These are phyloP conservation scores for Buphagus erythrorhynchus DNA, from an alignment of 2,797 vertebrate genomes.

Conservation along the genomic window DNA sequence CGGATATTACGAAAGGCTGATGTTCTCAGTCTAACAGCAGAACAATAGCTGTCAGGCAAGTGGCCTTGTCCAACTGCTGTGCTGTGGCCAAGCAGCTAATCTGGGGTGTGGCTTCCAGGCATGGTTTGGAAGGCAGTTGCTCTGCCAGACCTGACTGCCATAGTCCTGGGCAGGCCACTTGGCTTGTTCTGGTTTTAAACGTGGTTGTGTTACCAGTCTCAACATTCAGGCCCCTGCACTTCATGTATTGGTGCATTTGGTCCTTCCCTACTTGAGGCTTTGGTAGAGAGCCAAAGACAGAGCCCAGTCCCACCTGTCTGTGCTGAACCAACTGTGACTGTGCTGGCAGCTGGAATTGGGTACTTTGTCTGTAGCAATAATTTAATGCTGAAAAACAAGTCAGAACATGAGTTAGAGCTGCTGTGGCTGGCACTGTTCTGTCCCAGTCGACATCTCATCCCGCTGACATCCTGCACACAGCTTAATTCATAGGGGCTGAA, in stretches of 20 bases:
- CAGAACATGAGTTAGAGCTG: neutral
- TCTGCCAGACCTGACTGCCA: neutral
- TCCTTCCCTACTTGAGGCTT: neutral
- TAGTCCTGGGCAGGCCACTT: neutral
- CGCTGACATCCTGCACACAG: accelerated
- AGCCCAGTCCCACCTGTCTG: neutral
- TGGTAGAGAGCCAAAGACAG: neutral
- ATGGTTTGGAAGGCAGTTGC: neutral
- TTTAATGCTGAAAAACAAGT: neutral
- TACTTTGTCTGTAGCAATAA: neutral
- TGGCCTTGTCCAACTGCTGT: neutral
- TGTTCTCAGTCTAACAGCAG: neutral
- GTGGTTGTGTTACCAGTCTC: neutral
- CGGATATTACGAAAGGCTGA: neutral
- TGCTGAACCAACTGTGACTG: neutral
- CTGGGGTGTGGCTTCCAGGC: neutral
- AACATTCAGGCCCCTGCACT: neutral
- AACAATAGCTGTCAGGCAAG: conserved; percentile 23
- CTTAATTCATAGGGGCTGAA: neutral
- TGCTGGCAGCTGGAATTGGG: neutral
- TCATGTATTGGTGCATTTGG: neutral
- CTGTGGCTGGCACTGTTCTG: neutral
- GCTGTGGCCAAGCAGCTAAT: neutral
- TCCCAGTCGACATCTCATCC: neutral
- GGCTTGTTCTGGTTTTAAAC: neutral